Evolutionary conservation across 2,797 vertebrate species (phyloP), one percentile per base, ranked within the genome.

Genomic region (Sternotherus odoratus): DNA sequence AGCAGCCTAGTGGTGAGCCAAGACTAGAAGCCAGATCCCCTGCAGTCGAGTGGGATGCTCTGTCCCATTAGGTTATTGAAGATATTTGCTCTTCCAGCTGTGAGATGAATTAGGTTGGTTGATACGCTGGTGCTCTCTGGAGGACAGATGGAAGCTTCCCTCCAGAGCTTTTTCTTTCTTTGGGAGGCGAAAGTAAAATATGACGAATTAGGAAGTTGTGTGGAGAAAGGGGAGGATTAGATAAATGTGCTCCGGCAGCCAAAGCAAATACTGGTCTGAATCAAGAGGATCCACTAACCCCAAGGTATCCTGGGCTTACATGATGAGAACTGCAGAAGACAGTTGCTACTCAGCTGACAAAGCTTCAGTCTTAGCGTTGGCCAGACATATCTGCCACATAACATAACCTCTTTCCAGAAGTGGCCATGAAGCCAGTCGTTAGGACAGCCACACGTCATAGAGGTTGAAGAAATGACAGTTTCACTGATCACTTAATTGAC

Each of bases 361-460:
- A 83, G 66, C 16, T 13, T 81, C 16, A 4, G 60, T 43, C 77
- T 2, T 9, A 5, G 6, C 0, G 24, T 46, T 15, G 1, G 49
- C 8, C 0, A 2, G 54, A 6, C 48, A 4, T 0, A 0, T 84
- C 12, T 1, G 3, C 24, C 43, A 1, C 39, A 36, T 23, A 30
- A 17, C 66, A 1, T 1, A 1, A 9, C 36, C 28, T 66, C 79
- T 12, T 0, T 51, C 60, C 36, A 19, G 1, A 39, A 53, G 5
- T 1, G 1, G 28, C 80, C 49, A 0, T 0, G 0, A 10, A 19
- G 7, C 13, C 1, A 0, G n/a, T 46, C 1, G 13, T 69, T 26
- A 3, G 54, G 60, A 77, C 80, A 60, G 26, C 28, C 30, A 0
- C 16, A 19, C 15, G 0, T 21, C 13, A 0, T 49, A 39, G 0